phyloP scores from a whole-genome alignment of 2,797 vertebrate genomes.

The Oreonectes daqikongensis region DNA sequence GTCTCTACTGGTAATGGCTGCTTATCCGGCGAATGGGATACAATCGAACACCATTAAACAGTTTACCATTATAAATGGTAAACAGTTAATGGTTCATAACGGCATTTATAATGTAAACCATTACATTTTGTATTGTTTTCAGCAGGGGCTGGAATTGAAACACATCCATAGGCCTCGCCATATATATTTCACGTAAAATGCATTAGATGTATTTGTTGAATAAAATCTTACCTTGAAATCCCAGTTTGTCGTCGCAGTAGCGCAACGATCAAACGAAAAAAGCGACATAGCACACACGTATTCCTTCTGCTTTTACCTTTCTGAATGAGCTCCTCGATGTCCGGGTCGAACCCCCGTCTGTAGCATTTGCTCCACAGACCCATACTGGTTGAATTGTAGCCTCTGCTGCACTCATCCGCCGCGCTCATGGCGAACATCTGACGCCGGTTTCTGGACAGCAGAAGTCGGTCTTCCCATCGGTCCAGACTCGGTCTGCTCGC shows the following conservation, averaged over 20 bases:
- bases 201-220: not conserved
- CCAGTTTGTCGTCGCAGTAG: not conserved
- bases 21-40: no score
- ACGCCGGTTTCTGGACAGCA: constrained; percentile 81
- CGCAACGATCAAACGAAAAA: not conserved
- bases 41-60: no score
- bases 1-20: no score
- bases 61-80: no score
- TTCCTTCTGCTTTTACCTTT: constrained; percentile 76
- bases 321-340: constrained; percentile 82
- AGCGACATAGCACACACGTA: no score
- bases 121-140: no score
- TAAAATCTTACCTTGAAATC: not conserved
- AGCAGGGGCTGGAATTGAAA: not conserved
- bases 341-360: constrained; percentile 83
- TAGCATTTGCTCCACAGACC: constrained; percentile 89
- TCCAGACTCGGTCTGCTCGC: constrained; percentile 81
- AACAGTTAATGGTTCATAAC: no score
- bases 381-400: constrained; percentile 88
- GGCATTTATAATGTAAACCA: no score
- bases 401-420: constrained; percentile 84
- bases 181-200: no score
- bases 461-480: constrained; percentile 82
- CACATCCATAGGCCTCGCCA: not conserved
- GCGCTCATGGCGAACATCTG: constrained; percentile 86